Percentiles rank a stretch among this genome's conserved stretches.
These are phyloP conservation scores for Tachuris rubrigastra DNA, from an alignment of 2,113 vertebrate species.

Conservation along the genomic window DNA sequence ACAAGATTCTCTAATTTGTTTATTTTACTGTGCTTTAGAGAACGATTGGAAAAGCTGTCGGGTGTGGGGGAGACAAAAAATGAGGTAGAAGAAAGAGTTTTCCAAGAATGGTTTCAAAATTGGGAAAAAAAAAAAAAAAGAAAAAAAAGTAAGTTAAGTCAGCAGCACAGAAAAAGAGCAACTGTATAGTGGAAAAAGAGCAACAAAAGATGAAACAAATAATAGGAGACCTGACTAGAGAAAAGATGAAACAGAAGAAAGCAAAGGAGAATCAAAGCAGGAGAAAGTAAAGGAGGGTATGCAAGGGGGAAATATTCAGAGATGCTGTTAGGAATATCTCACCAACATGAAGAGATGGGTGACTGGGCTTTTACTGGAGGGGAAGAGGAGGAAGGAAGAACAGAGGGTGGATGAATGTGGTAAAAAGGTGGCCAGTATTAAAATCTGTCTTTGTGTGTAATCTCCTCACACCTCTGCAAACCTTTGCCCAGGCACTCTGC, in stretches of 20 bases:
- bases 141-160: not conserved
- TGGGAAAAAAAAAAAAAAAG: not conserved
- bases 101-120: not conserved
- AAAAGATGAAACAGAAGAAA: conserved; percentile 23
- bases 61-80: accelerated
- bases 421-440: not conserved
- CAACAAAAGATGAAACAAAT: conserved; percentile 17
- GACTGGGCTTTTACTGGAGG: not conserved
- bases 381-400: not conserved
- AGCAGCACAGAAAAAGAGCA: not conserved
- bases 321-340: not conserved
- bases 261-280: not conserved
- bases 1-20: not conserved
- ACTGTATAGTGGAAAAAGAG: not conserved
- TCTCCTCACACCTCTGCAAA: not conserved
- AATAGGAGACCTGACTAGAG: not conserved
- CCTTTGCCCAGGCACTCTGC: not conserved
- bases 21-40: not conserved
- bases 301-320: not conserved
- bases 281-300: not conserved
- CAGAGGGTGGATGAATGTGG: not conserved
- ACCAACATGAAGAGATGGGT: not conserved
- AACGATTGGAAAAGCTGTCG: not conserved
- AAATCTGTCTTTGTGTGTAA: not conserved
- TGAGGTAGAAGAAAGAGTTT: not conserved